Base-by-base conservation (phyloP, 2,888 invertebrate genomes). In the Miltochrista miniata region DNA sequence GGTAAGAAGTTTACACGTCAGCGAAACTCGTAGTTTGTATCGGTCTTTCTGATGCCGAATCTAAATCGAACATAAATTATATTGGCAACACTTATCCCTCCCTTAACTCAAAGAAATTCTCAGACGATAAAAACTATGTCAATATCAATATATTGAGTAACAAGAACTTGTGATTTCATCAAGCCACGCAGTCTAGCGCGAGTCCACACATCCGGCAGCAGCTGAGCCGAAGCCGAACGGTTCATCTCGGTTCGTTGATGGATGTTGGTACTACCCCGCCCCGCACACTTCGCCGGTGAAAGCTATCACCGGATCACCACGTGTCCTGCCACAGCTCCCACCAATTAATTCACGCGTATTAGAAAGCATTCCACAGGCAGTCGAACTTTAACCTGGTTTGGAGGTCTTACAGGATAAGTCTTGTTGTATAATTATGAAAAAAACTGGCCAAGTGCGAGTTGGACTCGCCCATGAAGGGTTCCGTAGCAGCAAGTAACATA, bases 281-380 rank as follows among this genome's bases (percentile, higher is more conserved):
- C 45, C 54, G 30, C 42, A 29, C 41, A 37, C 35, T 48, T 39
- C 49, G 9, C 45, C 39, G 55, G 63, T 59, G 69, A 68, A 65
- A 68, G 67, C 60, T 59, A 49, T 45, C 43, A 45, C 49, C 39
- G 43, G 37, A 30, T 48, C 49, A 37, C 45, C 46, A 48, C 33
- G 45, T 51, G 54, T 63, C 69, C 63, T 67, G 55, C 49, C 45
- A 56, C 51, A 49, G 53, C 51, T 56, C 45, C 49, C 35, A 56
- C 45, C 15, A 50, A 51, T n/a, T 46, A 44, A 43, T 52, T 34
- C 31, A 48, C 47, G 48, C 31, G 30, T 48, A 54, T 61, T 59
- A 57, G 56, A 59, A 52, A 55, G 52, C 52, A 45, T 48, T 30
- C 34, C 14, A 47, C 37, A 30, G 45, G 46, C 35, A 35, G 10